Conservation (phyloP, 53 echinoderm and acorn worm species). For the Holothuria leucospilota region DNA sequence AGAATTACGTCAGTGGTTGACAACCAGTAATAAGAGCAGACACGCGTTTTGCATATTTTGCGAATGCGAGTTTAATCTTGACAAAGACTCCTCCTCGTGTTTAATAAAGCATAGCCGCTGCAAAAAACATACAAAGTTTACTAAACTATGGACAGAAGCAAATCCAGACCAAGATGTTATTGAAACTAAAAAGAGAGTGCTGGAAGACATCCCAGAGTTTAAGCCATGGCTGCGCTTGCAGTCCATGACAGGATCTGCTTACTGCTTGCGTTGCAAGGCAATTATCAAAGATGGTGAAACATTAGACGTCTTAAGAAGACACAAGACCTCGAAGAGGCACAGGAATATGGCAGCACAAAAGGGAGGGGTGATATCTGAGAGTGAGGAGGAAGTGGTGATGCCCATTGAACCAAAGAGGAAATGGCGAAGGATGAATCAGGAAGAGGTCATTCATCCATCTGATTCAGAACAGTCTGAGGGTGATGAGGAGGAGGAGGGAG, state of each 20-base stretch:
- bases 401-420: too few species aligned
- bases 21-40: neutral
- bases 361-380: too few species aligned
- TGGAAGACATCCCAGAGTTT: neutral
- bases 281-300: neutral
- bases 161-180: neutral
- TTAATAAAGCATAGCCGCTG: constrained; percentile 12
- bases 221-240: constrained; percentile 24
- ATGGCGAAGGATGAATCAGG: too few species aligned
- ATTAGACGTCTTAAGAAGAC: neutral
- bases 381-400: too few species aligned
- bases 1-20: constrained; percentile 1
- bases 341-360: too few species aligned
- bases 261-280: constrained; percentile 1
- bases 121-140: neutral
- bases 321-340: constrained; percentile 5
- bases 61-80: neutral
- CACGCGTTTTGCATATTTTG: neutral
- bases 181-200: neutral
- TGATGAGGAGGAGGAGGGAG: too few species aligned
- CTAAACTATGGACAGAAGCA: neutral
- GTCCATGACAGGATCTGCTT: neutral
- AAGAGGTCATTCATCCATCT: too few species aligned
- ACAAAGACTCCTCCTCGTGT: neutral
- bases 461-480: too few species aligned